phyloP scores from a whole-genome alignment of 2,888 invertebrate species.

The Zeuzera pyrina region DNA sequence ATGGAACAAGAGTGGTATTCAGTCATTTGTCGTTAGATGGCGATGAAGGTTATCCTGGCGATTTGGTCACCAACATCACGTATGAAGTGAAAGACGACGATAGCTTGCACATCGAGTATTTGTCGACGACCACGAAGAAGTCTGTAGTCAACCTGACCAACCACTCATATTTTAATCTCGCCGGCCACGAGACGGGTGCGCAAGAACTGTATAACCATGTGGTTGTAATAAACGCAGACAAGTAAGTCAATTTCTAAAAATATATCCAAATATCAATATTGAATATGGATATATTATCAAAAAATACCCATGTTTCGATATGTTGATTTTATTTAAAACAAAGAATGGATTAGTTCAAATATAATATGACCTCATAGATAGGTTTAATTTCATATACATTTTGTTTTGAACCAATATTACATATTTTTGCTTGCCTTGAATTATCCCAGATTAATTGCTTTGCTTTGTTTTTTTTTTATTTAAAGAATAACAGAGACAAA shows the following conservation, averaged over 20 bases:
- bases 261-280: too few species aligned
- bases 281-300: too few species aligned
- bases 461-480: slow-evolving; percentile 4
- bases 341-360: too few species aligned
- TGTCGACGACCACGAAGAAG: slow-evolving; percentile 80
- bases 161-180: slow-evolving; percentile 95
- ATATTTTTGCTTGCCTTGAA: too few species aligned
- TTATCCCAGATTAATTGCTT: too few species aligned
- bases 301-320: too few species aligned
- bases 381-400: too few species aligned
- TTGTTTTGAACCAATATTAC: too few species aligned
- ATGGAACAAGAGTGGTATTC: slow-evolving; percentile 76
- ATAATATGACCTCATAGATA: too few species aligned
- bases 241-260: slow-evolving; percentile 63
- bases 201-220: slow-evolving; percentile 78
- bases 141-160: slow-evolving; percentile 93
- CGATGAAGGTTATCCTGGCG: slow-evolving; percentile 94
- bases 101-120: slow-evolving; percentile 79
- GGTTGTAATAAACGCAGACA: slow-evolving; percentile 81
- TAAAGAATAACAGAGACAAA: slow-evolving; percentile 53
- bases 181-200: slow-evolving; percentile 82
- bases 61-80: slow-evolving; percentile 78
- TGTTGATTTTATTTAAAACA: too few species aligned
- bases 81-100: slow-evolving; percentile 82
- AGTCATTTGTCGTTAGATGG: slow-evolving; percentile 83